These are phyloP conservation scores for Hylaeus anthracinus DNA, from an alignment of 1,140 invertebrate species.

Conservation along the genomic window DNA sequence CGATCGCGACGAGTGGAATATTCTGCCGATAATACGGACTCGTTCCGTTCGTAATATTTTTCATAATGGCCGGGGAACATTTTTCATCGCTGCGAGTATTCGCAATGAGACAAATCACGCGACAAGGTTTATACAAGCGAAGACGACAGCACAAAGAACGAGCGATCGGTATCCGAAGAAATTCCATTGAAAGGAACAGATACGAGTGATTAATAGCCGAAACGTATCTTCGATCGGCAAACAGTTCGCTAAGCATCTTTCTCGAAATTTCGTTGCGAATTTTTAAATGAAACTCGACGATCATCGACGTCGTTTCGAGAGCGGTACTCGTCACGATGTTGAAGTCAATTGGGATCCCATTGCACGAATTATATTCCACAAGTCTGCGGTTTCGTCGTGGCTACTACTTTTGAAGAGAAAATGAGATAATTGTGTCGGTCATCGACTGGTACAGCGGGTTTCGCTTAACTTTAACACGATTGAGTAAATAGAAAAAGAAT, in stretches of 20 bases:
- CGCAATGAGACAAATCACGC: conserved; percentile 7
- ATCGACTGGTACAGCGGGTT: too few species aligned
- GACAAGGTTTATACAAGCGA: conserved; percentile 18
- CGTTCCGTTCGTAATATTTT: background rate
- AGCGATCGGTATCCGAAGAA: conserved; percentile 3
- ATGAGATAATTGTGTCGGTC: background rate
- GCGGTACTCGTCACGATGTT: background rate
- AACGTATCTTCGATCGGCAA: conserved; percentile 21
- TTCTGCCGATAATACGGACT: background rate
- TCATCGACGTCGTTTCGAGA: background rate
- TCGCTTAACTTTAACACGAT: too few species aligned
- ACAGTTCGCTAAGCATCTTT: background rate
- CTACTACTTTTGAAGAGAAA: background rate
- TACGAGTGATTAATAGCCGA: conserved; percentile 25
- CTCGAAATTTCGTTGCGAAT: background rate
- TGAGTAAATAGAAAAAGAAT: too few species aligned
- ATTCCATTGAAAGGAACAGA: conserved; percentile 24
- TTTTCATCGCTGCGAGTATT: background rate
- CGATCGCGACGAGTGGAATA: background rate
- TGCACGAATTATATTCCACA: too few species aligned
- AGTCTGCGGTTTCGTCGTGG: too few species aligned
- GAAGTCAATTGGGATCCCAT: background rate
- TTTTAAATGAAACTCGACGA: background rate
- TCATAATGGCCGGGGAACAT: background rate
- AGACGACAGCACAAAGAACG: conserved; percentile 1